phyloP scores from a whole-genome alignment of 92 coral and sea anemone genomes.

The Meandrina meandrites region DNA sequence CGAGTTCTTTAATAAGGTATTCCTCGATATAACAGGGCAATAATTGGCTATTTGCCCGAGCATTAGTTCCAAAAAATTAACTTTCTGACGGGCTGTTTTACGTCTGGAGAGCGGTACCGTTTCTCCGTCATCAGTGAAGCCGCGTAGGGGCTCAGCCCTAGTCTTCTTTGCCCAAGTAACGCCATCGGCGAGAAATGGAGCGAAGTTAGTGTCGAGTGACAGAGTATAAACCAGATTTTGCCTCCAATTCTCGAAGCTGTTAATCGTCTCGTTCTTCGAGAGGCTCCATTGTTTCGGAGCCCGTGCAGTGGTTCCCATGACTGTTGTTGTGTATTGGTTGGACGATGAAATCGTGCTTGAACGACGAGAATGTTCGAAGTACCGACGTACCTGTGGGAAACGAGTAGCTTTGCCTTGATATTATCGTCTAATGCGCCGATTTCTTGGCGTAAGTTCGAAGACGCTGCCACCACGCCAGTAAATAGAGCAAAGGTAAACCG shows the following conservation, averaged over 20 bases:
- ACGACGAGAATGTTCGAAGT: conserved; percentile 24
- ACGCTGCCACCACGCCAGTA: conserved; percentile 37
- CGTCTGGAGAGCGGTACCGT: conserved; percentile 17
- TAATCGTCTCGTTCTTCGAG: conserved; percentile 25
- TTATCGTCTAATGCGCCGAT: neutral
- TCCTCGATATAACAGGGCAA: conserved; percentile 41
- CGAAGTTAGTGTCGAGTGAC: conserved; percentile 32
- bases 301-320: neutral
- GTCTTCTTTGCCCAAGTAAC: conserved; percentile 28
- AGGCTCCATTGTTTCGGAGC: conserved; percentile 49
- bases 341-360: conserved; percentile 19
- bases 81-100: conserved; percentile 27
- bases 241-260: conserved; percentile 37
- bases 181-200: conserved; percentile 19
- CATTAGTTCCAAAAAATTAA: conserved; percentile 13
- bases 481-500: too few relatives aligned
- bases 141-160: conserved; percentile 22
- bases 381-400: conserved; percentile 1
- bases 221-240: conserved; percentile 22
- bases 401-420: conserved; percentile 20
- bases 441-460: conserved; percentile 26
- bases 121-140: conserved; percentile 33
- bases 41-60: conserved; percentile 46
- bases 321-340: neutral
- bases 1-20: conserved; percentile 22